These are phyloP conservation scores for Deilephila porcellus DNA, from an alignment of 2,888 invertebrate species.

Conservation along the genomic window DNA sequence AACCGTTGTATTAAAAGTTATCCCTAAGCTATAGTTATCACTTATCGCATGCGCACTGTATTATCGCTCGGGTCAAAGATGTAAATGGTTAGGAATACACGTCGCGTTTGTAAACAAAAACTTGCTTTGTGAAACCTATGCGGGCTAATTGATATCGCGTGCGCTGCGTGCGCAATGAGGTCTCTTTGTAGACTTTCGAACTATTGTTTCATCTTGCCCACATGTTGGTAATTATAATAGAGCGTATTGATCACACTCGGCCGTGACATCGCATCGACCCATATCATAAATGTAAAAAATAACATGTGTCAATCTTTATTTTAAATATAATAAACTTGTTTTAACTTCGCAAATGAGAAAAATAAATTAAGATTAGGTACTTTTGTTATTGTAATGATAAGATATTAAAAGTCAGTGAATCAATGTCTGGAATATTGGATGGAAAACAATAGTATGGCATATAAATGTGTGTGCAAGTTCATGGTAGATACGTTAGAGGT, in stretches of 20 bases:
- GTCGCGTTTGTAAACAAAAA: slow-evolving; percentile 58
- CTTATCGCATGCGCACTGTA: not conserved
- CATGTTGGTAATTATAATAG: slow-evolving; percentile 26
- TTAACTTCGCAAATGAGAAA: too few relatives aligned
- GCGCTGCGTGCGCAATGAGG: slow-evolving; percentile 58
- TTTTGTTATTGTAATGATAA: too few relatives aligned
- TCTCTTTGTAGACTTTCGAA: slow-evolving; percentile 54
- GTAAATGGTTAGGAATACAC: slow-evolving; percentile 41
- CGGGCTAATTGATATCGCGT: slow-evolving; percentile 68
- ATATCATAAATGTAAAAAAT: not conserved
- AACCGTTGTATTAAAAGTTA: slow-evolving; percentile 11
- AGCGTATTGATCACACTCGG: slow-evolving; percentile 35
- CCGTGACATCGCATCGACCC: slow-evolving; percentile 8
- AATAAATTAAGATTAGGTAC: too few relatives aligned
- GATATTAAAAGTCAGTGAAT: not conserved
- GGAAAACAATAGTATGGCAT: not conserved
- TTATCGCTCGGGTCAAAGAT: slow-evolving; percentile 53
- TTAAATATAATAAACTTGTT: too few relatives aligned
- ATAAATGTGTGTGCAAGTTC: slow-evolving; percentile 54
- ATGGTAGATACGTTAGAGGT: slow-evolving; percentile 50
- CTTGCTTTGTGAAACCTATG: slow-evolving; percentile 62
- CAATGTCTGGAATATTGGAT: not conserved
- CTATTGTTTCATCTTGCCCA: slow-evolving; percentile 36
- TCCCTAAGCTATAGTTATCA: not conserved
- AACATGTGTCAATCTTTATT: too few relatives aligned